Conservation (phyloP, 1,140 invertebrate genomes). For the Lordiphosa collinella region DNA sequence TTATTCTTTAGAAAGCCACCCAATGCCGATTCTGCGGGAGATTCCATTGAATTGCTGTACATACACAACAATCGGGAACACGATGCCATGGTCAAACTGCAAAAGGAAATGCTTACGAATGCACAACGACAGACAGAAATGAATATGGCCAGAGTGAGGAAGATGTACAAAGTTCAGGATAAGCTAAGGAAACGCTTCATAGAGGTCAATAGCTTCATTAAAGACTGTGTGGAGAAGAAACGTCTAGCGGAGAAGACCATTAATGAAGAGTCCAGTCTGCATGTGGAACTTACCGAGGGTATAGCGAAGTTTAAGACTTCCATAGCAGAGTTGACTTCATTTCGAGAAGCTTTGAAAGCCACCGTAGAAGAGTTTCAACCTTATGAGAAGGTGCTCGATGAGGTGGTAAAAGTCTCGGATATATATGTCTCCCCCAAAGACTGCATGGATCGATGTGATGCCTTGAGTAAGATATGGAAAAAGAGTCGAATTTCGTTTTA, state of each 20-base stretch:
- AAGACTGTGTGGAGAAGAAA: constrained; percentile 71
- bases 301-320: constrained; percentile 48
- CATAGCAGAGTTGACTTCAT: constrained; percentile 54
- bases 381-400: constrained; percentile 68
- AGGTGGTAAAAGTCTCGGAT: constrained; percentile 59
- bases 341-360: constrained; percentile 59
- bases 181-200: constrained; percentile 68
- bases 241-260: constrained; percentile 53
- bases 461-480: constrained; percentile 34
- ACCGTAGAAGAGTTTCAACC: constrained; percentile 70
- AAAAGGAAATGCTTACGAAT: constrained; percentile 59
- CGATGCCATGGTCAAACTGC: constrained; percentile 54
- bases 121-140: constrained; percentile 43
- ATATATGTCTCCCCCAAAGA: constrained; percentile 63
- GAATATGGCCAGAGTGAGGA: constrained; percentile 53
- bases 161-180: constrained; percentile 63
- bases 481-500: neutral
- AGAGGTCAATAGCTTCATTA: constrained; percentile 73
- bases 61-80: constrained; percentile 71
- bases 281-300: constrained; percentile 50
- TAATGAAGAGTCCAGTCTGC: constrained; percentile 34
- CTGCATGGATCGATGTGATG: constrained; percentile 68
- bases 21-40: constrained; percentile 55
- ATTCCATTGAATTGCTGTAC: constrained; percentile 65
- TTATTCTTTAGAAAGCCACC: constrained; percentile 57